A percentile compares a stretch with the other conserved stretches of the same genome.
phyloP scores from a whole-genome alignment of 2,113 vertebrate species.

The Carassius auratus region DNA sequence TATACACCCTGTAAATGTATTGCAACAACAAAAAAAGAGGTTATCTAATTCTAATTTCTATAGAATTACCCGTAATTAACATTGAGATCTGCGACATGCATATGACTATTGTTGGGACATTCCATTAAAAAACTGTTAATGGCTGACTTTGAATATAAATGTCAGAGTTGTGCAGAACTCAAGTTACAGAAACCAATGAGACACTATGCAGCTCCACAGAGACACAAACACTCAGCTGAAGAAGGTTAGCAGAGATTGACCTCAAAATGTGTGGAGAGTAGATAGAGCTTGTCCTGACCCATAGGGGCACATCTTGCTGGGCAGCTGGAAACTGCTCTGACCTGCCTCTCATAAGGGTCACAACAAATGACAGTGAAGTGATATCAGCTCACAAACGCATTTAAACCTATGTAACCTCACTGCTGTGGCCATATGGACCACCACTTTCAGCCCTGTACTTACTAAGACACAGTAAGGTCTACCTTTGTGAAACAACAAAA shows the following conservation, averaged over 20 bases:
- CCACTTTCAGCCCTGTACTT: not conserved
- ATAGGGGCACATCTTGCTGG: not conserved
- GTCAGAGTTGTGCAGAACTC: not conserved
- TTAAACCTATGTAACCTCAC: slow-evolving; percentile 17
- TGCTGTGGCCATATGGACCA: not conserved
- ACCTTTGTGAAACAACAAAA: not conserved
- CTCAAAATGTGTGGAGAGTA: not conserved
- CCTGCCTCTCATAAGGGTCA: not conserved
- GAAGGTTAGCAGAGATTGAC: not conserved
- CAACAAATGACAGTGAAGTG: not conserved
- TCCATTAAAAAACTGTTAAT: not conserved
- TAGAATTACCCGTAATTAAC: not conserved
- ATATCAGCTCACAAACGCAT: slow-evolving; percentile 8
- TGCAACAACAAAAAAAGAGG: not conserved
- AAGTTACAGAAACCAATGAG: not conserved
- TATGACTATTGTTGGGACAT: not conserved
- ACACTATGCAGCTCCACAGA: not conserved
- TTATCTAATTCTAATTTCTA: not conserved
- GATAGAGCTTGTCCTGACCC: slow-evolving; percentile 6
- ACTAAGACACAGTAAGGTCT: not conserved
- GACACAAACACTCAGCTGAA: not conserved
- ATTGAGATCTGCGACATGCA: not conserved
- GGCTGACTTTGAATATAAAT: slow-evolving; percentile 15
- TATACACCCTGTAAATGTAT: not conserved
- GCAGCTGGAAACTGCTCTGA: not conserved